Conservation (phyloP, 2,797 vertebrate species). For the Amblyraja radiata region DNA sequence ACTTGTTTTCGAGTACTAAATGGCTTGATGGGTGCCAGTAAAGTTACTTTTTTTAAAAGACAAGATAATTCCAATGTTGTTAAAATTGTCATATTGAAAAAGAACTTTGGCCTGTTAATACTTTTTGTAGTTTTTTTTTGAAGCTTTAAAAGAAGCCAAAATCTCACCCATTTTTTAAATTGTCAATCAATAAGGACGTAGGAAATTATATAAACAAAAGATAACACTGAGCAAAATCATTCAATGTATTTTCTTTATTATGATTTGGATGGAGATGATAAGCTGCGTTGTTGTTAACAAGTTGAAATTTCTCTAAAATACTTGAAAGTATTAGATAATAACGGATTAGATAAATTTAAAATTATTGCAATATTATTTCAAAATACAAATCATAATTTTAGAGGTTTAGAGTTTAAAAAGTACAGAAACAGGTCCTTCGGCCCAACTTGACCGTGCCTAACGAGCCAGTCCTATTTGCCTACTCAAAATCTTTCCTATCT, state of each 20-base stretch:
- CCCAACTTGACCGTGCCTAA: too few species aligned
- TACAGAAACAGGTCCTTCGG: too few species aligned
- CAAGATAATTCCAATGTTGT: background rate
- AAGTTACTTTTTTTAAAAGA: too few species aligned
- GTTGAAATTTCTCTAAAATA: background rate
- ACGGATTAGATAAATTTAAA: background rate
- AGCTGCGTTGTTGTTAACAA: background rate
- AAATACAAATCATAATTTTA: too few species aligned
- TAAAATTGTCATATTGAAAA: background rate
- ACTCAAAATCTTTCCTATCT: too few species aligned
- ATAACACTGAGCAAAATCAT: background rate
- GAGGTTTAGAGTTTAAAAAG: too few species aligned
- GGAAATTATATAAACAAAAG: background rate
- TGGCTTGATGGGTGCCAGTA: background rate
- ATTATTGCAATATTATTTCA: too few species aligned
- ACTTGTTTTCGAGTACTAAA: conserved; percentile 26
- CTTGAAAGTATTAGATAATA: background rate
- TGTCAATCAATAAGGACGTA: background rate
- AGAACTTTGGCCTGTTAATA: background rate
- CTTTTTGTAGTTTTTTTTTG: background rate
- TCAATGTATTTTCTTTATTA: background rate
- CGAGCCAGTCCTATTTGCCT: too few species aligned
- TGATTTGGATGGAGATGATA: background rate
- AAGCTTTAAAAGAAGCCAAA: background rate
- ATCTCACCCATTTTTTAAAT: background rate